phyloP scores from a whole-genome alignment of 2,888 invertebrate genomes.

The Drosophila borealis region DNA sequence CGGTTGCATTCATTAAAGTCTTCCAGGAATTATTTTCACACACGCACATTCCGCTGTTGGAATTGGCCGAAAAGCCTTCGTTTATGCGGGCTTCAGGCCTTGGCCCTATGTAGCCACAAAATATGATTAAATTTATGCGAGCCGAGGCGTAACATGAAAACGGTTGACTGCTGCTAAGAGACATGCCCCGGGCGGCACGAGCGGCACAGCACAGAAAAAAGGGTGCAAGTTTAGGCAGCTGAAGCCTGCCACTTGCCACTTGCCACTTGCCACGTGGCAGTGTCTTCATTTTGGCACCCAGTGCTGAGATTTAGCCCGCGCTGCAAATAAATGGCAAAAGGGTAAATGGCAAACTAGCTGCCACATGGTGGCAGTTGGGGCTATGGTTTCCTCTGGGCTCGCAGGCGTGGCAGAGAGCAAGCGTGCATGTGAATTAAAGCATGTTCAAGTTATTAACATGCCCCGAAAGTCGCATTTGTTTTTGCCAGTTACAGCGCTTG shows the following conservation, averaged over 20 bases:
- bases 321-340: constrained; percentile 16
- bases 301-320: constrained; percentile 45
- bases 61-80: neutral
- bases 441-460: constrained; percentile 77
- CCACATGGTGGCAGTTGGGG: neutral
- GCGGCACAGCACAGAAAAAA: constrained; percentile 7
- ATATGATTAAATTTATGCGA: constrained; percentile 70
- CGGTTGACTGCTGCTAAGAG: constrained; percentile 51
- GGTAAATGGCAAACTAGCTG: constrained; percentile 21
- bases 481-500: constrained; percentile 50
- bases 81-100: too few species aligned
- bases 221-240: constrained; percentile 38
- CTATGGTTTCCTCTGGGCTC: neutral
- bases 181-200: constrained; percentile 40
- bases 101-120: constrained; percentile 35
- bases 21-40: constrained; percentile 8
- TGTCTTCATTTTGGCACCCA: constrained; percentile 41
- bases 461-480: constrained; percentile 70
- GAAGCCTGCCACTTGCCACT: constrained; percentile 27
- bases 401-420: constrained; percentile 3
- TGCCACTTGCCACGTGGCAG: constrained; percentile 19
- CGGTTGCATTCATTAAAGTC: constrained; percentile 1
- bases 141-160: constrained; percentile 57
- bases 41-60: neutral
- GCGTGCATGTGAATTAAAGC: constrained; percentile 72